A percentile compares a stretch with the other conserved stretches of the same genome.
phyloP scores from a whole-genome alignment of 1,140 invertebrate species.

The Drosophila kanapiae region DNA sequence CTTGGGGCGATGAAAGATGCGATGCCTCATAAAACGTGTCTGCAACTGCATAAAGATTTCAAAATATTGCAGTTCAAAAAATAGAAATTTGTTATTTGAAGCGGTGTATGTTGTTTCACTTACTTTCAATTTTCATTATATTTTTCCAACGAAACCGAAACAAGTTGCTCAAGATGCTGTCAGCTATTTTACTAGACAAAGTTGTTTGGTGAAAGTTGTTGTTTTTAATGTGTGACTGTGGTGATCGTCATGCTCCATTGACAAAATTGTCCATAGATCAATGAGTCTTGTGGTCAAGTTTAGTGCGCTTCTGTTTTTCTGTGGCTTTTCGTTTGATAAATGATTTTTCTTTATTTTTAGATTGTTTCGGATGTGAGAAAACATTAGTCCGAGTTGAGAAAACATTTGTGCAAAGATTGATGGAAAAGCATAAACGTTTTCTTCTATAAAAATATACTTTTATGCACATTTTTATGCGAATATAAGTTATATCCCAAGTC shows the following conservation, averaged over 20 bases:
- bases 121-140: slow-evolving; percentile 41
- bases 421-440: not conserved
- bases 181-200: slow-evolving; percentile 28
- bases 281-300: slow-evolving; percentile 47
- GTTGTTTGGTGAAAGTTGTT: slow-evolving; percentile 52
- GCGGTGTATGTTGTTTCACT: slow-evolving; percentile 29
- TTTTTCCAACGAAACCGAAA: slow-evolving; percentile 43
- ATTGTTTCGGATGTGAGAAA: not conserved
- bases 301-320: slow-evolving; percentile 20
- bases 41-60: slow-evolving; percentile 38
- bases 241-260: slow-evolving; percentile 48
- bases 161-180: slow-evolving; percentile 46
- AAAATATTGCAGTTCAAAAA: slow-evolving; percentile 30
- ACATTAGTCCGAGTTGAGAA: not conserved
- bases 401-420: not conserved
- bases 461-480: not conserved
- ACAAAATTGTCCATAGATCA: slow-evolving; percentile 64
- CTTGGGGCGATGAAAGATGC: slow-evolving; percentile 22
- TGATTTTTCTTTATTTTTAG: slow-evolving; percentile 3
- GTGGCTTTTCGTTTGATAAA: not conserved
- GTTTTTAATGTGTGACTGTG: slow-evolving; percentile 29
- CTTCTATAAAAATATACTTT: no score
- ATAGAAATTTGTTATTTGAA: slow-evolving; percentile 31
- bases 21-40: slow-evolving; percentile 35
- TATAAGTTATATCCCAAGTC: no score